These are phyloP conservation scores for Pyrrhosoma nymphula DNA, from an alignment of 2,888 invertebrate genomes.

Conservation along the genomic window DNA sequence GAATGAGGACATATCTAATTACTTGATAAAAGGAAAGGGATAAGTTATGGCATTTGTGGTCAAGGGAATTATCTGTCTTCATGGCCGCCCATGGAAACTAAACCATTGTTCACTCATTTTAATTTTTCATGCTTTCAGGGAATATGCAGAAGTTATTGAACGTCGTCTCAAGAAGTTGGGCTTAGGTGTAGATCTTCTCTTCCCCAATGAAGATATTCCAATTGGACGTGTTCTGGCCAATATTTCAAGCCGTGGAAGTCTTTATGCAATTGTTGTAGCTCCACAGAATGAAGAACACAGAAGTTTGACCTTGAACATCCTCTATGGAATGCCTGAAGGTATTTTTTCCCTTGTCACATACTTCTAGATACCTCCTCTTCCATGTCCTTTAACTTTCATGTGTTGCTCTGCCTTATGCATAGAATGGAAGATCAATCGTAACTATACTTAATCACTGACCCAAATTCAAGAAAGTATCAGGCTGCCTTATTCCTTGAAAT, in stretches of 20 bases:
- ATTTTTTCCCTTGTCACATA: conserved; percentile 69
- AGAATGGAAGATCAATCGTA: too few species aligned
- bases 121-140: conserved; percentile 78
- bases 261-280: conserved; percentile 93
- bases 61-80: too few species aligned
- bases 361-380: not conserved
- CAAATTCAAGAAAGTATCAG: too few species aligned
- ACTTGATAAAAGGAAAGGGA: too few species aligned
- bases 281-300: conserved; percentile 91
- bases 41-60: too few species aligned
- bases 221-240: conserved; percentile 90
- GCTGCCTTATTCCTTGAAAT: too few species aligned
- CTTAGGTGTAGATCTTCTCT: conserved; percentile 91
- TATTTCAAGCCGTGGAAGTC: conserved; percentile 91
- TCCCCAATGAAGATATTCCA: conserved; percentile 94
- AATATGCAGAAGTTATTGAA: conserved; percentile 94
- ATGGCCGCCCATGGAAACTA: too few species aligned
- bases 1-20: too few species aligned
- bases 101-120: too few species aligned
- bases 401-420: too few species aligned
- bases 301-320: conserved; percentile 92
- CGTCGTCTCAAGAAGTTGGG: conserved; percentile 87
- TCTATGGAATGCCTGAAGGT: conserved; percentile 95
- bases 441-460: too few species aligned
- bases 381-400: conserved; percentile 43